Evolutionary conservation across 2,113 vertebrate species (phyloP).

Genomic region (Salminus brasiliensis): DNA sequence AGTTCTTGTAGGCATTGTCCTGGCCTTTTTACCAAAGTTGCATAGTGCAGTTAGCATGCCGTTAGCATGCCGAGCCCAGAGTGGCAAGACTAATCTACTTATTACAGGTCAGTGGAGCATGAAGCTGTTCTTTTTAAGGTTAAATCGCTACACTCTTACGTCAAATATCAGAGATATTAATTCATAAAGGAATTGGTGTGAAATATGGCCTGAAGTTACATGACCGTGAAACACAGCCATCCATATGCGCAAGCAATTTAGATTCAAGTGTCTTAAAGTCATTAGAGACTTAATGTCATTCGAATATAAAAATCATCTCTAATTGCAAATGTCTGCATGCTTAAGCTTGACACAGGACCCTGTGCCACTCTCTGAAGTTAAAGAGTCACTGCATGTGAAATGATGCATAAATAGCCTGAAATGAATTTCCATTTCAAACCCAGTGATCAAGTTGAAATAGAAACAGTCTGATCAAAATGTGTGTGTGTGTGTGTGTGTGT

Average conservation of each 20-base stretch:
- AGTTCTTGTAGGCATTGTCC: no score
- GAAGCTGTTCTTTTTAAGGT: no score
- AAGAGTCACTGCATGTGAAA: constrained; percentile 31
- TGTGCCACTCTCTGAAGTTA: not conserved
- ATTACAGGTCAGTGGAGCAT: no score
- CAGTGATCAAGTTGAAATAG: constrained; percentile 16
- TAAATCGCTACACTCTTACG: no score
- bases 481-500: not conserved
- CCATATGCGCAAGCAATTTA: not conserved
- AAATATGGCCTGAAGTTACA: no score
- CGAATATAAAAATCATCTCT: not conserved
- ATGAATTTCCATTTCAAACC: constrained; percentile 48
- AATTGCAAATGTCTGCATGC: not conserved
- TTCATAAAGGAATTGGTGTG: no score
- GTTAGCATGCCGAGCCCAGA: no score
- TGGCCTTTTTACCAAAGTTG: no score
- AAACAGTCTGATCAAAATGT: constrained; percentile 31
- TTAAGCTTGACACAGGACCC: constrained; percentile 15
- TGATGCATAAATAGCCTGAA: constrained; percentile 36
- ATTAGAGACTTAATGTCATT: not conserved
- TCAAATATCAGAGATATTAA: no score
- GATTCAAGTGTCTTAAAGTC: not conserved
- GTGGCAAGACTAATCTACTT: no score
- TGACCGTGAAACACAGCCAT: not conserved
- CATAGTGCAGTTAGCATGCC: no score